Evolutionary conservation across 1,140 invertebrate species (phyloP), one percentile per base, ranked within the genome.

Genomic region (Nephotettix cincticeps): DNA sequence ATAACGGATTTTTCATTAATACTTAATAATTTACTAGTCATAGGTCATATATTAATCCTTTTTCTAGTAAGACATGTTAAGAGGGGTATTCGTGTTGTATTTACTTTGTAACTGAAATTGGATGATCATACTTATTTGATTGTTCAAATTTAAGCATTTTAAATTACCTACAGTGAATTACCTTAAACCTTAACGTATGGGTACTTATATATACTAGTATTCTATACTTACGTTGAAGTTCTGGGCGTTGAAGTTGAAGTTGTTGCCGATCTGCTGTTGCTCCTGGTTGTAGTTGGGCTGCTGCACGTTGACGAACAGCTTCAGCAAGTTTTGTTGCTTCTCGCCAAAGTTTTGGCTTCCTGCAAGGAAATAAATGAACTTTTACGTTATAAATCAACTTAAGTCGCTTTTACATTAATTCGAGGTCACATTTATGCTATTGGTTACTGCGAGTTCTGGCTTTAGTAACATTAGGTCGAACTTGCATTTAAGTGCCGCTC

Each of bases 251-350:
- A 61, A 14, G 32, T 69, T 43, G 61, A 51, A 19, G 69, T 25
- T 47, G 30, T 65, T 30, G 54, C 40, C 67, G 36, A 63, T 27
- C 23, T 65, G 29, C 14, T 17, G 14, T 21, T 32, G 29, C 9
- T 65, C 28, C 32, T 43, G 40, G 25, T 68, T 68, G 43, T 45
- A 68, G 65, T 68, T 47, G 43, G 21, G 36, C 25, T 68, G 65
- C 21, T 43, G 70, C 19, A 72, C 61, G 19, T 73, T 70, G 54
- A 70, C 19, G 17, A 76, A 66, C 36, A 76, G 64, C 28, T 73
- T 58, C 51, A 76, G 63, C 21, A 76, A 65, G 32, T 74, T 68
- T n/a, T 66, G 70, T 58, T 76, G 74, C 68, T 75, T 75, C 25
- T 47, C 61, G 21, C 73, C 68, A 28, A 74, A 71, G 0, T 65